Evolutionary conservation across 2,888 invertebrate genomes (phyloP), one percentile per base, ranked within the genome.

Genomic region (Acronicta aceris): DNA sequence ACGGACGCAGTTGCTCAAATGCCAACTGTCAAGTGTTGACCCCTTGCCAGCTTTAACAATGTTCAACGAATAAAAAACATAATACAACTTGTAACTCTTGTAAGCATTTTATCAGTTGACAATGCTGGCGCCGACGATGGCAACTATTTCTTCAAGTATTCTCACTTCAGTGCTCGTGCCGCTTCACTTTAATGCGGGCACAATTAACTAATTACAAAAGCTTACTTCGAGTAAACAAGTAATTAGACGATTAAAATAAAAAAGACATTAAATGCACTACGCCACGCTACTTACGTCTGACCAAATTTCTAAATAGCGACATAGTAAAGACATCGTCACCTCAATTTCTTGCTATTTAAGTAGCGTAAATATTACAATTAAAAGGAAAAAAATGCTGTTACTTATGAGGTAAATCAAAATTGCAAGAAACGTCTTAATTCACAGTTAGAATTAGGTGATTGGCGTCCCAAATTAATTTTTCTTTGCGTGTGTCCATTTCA

Each of bases 381-480:
- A 68, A 54, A 52, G 42, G 33, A 54, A 17, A 38, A 49, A 41
- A 47, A 48, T 49, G n/a, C 36, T 8, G 43, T 21, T 43, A 30
- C 33, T 52, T 61, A 36, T 46, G 61, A 46, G 59, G 55, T 64
- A 54, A 48, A 60, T 67, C 55, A 47, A 62, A 45, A 48, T 66
- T 65, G 55, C 40, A 76, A 77, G 56, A 75, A 71, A 62, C 54
- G 49, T 74, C 54, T 78, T 77, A 79, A 81, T 84, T n/a, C n/a
- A 65, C 70, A 77, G 71, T 78, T 81, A 82, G 73, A 75, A 78
- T 78, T 79, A 79, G 50, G 65, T 79, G 81, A 85, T 83, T 83
- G 78, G 60, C 67, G 68, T 62, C 63, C 61, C 71, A 80, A 83
- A 74, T 78, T 67, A 78, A 79, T 81, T 61, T 80, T 68, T 74